phyloP scores from a whole-genome alignment of 2,888 invertebrate species.

The Campaea margaritaria region DNA sequence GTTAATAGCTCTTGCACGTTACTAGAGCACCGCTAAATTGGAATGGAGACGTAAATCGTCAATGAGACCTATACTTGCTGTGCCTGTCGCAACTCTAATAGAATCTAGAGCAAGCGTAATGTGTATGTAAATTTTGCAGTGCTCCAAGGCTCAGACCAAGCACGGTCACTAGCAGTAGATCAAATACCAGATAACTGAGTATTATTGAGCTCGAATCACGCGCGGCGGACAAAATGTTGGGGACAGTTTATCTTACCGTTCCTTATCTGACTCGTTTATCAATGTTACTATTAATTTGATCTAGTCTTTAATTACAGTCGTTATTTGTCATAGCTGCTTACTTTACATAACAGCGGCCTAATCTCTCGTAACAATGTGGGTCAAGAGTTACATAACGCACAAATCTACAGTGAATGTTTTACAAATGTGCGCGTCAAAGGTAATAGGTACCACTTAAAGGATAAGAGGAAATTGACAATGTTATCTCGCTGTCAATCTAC shows the following conservation, averaged over 20 bases:
- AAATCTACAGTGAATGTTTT: neutral
- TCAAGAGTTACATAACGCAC: conserved; percentile 28
- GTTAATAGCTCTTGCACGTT: conserved; percentile 26
- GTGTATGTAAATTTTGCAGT: conserved; percentile 71
- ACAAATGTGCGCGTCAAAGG: conserved; percentile 13
- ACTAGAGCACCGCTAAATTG: conserved; percentile 52
- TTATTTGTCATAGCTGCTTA: conserved; percentile 16
- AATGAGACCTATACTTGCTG: conserved; percentile 57
- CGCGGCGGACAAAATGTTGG: conserved; percentile 39
- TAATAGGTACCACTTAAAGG: conserved; percentile 44
- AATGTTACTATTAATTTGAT: conserved; percentile 16
- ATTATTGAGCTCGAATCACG: conserved; percentile 43
- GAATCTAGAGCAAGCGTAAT: conserved; percentile 72
- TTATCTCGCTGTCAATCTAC: conserved; percentile 72
- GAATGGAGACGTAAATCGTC: conserved; percentile 64
- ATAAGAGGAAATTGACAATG: conserved; percentile 60
- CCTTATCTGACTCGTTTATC: conserved; percentile 21
- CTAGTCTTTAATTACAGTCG: conserved; percentile 12
- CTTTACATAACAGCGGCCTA: conserved; percentile 20
- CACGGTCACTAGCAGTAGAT: conserved; percentile 60
- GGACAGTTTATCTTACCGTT: conserved; percentile 34
- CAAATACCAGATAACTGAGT: conserved; percentile 53
- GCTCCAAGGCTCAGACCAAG: conserved; percentile 58
- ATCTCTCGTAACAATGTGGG: conserved; percentile 4
- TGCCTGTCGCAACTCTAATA: conserved; percentile 62